These are phyloP conservation scores for Naso thynnoides DNA, from an alignment of 2,797 vertebrate species.

Conservation along the genomic window DNA sequence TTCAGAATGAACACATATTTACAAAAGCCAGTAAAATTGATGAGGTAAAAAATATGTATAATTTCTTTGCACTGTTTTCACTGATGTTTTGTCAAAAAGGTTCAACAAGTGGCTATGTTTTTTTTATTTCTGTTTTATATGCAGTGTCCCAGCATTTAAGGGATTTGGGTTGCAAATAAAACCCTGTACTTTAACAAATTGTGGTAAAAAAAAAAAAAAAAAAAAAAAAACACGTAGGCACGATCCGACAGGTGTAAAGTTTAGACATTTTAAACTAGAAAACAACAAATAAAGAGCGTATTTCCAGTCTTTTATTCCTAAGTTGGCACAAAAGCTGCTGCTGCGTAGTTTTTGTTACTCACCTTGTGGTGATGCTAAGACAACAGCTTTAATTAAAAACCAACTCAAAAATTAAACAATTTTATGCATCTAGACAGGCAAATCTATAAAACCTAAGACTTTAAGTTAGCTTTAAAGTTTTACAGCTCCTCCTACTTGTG, in stretches of 20 bases:
- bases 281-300: neutral
- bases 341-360: neutral
- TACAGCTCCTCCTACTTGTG: too few relatives aligned
- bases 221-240: neutral
- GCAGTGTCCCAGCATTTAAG: too few relatives aligned
- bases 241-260: neutral
- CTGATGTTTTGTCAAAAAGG: too few relatives aligned
- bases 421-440: too few relatives aligned
- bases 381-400: neutral
- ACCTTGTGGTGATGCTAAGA: neutral
- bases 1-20: too few relatives aligned
- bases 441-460: too few relatives aligned
- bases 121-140: too few relatives aligned
- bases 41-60: too few relatives aligned
- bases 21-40: too few relatives aligned
- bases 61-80: too few relatives aligned
- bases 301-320: neutral
- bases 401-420: neutral
- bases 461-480: too few relatives aligned
- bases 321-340: neutral
- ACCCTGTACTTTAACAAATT: constrained; percentile 15
- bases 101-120: too few relatives aligned
- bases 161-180: neutral
- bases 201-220: neutral
- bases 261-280: neutral